Base-by-base conservation (phyloP, 2,113 vertebrate genomes). In the Lepisosteus oculatus region DNA sequence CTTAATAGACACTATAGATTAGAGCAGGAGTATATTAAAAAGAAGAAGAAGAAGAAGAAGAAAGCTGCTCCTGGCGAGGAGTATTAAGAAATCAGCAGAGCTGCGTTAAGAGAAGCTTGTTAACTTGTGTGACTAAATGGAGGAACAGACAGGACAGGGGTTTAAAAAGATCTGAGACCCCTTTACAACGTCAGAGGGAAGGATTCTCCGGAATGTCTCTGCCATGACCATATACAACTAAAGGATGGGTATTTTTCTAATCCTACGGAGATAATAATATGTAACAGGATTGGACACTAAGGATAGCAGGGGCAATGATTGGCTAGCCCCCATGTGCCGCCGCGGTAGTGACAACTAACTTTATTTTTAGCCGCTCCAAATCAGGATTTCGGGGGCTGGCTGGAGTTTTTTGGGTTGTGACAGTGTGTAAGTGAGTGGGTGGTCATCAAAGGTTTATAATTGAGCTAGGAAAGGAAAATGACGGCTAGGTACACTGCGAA, bases 191-290 rank as follows among this genome's bases (percentile, higher is more conserved):
- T 94, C 93, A 95, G 89, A 85, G 76, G 63, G 84, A 85, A 87
- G 89, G 90, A 91, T 89, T 91, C 85, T 82, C 81, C 87, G 89
- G 94, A 93, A 94, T 94, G 92, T 83, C 85, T 86, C 88, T 76
- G 80, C 84, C 79, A 73, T 89, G 88, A 89, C 91, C 91, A 91
- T 90, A 92, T 85, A 87, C 82, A 84, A 84, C 79, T 77, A 71
- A 78, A 70, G 76, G 80, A 79, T 77, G 82, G 84, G 84, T 72
- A 83, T 78, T 89, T 85, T 83, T 81, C 85, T 69, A 74, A 80
- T 76, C 80, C 78, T 70, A 44, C 79, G 67, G 68, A 77, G 90
- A 89, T 80, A 84, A 72, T 11, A 74, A 76, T 70, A 62, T 73
- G 67, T 12, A 47, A 6, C 80, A 77, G 79, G 74, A 93, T 92